Evolutionary conservation across 2,888 invertebrate species (phyloP), one percentile per base, ranked within the genome.

Genomic region (Nephrocerus scutellatus): DNA sequence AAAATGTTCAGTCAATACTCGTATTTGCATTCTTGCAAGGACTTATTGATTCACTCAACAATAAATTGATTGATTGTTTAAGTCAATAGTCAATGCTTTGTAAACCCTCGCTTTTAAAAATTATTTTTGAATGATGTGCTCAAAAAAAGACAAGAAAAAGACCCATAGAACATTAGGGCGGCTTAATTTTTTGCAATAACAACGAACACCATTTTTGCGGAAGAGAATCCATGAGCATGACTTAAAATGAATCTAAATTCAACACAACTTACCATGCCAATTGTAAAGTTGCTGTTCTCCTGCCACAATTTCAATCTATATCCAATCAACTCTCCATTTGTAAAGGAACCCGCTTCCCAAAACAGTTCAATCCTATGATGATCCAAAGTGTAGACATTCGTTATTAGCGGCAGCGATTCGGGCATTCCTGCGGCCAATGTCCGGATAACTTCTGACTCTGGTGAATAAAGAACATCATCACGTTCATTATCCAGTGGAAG

Each of bases 281-380:
- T 76, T 51, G 74, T 74, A 55, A 72, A 74, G 44, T 77, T 49
- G 1, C 30, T 75, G 52, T 73, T 73, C 20, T 73, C 71, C 30
- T 73, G 70, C 2, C 70, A 74, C 30, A 90, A 76, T 55, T 80
- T 74, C 48, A 92, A 71, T 49, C 84, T 82, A 70, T 90, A 93
- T 49, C 89, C 86, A 44, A 87, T 77, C 53, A 93, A 75, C 25
- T 88, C 89, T 48, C 89, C 92, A 66, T 90, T 90, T 35, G 84
- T 83, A 61, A 85, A 89, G 36, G 78, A 77, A 12, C 92, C 91
- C 12, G 87, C 82, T 63, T 81, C 80, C 92, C 92, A 93, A 54
- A 84, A 84, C 43, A 93, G 78, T 47, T 87, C 86, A 45, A 92
- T 81, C 52, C 89, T 79, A 52, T 80, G 79, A 34, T 84, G 77